Base-by-base conservation (phyloP, 1,140 invertebrate genomes). In the Pachypsylla venusta region DNA sequence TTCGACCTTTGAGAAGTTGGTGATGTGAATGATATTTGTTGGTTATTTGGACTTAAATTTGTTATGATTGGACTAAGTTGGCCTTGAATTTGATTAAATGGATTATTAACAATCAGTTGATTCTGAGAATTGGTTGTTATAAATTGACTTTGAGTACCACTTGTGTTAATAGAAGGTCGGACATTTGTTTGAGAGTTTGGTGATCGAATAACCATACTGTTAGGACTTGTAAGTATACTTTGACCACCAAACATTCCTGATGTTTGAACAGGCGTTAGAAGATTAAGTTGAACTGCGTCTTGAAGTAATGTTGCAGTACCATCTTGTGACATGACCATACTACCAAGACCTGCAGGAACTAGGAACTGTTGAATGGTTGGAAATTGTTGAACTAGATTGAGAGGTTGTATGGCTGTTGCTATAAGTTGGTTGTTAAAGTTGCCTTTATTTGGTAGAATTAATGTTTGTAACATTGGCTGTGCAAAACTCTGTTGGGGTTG, bases 351-450 rank as follows among this genome's bases (percentile, higher is more conserved):
- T 1, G 87, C 83, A 2, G 87, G 86, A 53, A 89, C 81, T 53
- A 89, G 82, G 64, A 89, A 83, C 66, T 89, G 86, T 65, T 89
- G 87, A 57, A 87, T 84, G 0, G 83, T 79, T 0, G 83, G 83
- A 66, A 87, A 83, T 68, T 87, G 86, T 61, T 84, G 82, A 48
- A 86, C 81, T 59, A 86, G 70, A 74, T 88, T 89, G 14, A 89
- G 83, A 1, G 87, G 86, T 67, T 89, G 87, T 0, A 84, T 71
- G 16, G 63, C 60, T 10, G 65, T 66, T 19, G 65, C 61, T 10
- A 66, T 66, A 16, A 67, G 39, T 22, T 63, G 65, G n/a, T 63
- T 66, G 39, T 61, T 59, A 55, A 67, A 66, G 55, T 65, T 63
- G 10, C 59, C 39, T 70, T 87, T 87, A 1, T 82, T 82, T 1